These are phyloP conservation scores for Eupeodes latifasciatus DNA, from an alignment of 2,888 invertebrate species.

Conservation along the genomic window DNA sequence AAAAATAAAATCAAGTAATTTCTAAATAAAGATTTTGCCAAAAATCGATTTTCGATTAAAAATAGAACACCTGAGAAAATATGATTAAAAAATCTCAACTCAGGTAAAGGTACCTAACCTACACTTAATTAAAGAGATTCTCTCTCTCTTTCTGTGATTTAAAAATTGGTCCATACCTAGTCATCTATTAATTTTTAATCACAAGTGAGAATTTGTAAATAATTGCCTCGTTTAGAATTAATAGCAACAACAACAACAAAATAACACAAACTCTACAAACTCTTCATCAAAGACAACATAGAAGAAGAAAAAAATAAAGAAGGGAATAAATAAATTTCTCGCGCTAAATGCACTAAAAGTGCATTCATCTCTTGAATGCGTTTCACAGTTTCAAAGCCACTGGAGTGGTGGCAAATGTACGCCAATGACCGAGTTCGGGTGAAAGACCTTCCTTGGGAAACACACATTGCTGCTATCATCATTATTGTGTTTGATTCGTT, in stretches of 20 bases:
- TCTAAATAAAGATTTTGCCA: conserved; percentile 52
- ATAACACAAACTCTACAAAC: conserved; percentile 9
- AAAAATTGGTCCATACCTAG: conserved; percentile 27
- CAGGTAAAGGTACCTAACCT: background rate
- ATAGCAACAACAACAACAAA: conserved; percentile 32
- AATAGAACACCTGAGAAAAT: conserved; percentile 44
- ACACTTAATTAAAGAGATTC: background rate
- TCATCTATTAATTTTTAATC: background rate
- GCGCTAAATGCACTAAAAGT: conserved; percentile 74
- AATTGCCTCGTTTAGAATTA: conserved; percentile 34
- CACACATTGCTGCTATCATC: conserved; percentile 81
- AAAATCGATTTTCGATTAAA: conserved; percentile 55
- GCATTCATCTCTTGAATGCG: conserved; percentile 76
- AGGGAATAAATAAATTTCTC: conserved; percentile 60
- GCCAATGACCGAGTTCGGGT: conserved; percentile 85
- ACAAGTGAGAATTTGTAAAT: conserved; percentile 36
- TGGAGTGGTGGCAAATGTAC: conserved; percentile 82
- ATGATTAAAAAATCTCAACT: background rate
- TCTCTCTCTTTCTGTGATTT: background rate
- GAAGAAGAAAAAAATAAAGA: conserved; percentile 1
- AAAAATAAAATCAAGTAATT: conserved; percentile 23
- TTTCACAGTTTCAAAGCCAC: conserved; percentile 74
- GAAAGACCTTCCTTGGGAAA: conserved; percentile 83
- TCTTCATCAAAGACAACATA: conserved; percentile 22
- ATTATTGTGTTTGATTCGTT: conserved; percentile 82